Base-by-base conservation (phyloP, 1,140 invertebrate genomes). In the Ceratoteleas bidentatus region DNA sequence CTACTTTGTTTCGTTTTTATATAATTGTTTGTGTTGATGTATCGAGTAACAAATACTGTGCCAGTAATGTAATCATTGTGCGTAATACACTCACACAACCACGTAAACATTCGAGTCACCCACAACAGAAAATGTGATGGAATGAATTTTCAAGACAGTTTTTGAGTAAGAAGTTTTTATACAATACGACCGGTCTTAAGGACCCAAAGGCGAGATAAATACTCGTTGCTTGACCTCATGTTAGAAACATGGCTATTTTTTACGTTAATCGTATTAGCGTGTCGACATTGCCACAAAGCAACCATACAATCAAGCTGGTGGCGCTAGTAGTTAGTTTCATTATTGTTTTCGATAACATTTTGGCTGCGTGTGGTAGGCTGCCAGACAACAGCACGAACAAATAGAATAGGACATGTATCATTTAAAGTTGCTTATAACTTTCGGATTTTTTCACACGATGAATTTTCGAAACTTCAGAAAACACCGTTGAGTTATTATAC, bases 11-110 rank as follows among this genome's bases (percentile, higher is more conserved):
- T 83, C 62, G 87, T 79, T 85, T 85, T 84, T 24, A 24, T 8
- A 80, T 86, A 70, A 83, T 53, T 87, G 77, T 87, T 83, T 84
- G 81, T 84, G 73, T 83, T 85, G 69, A 77, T 74, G 82, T 85
- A 85, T 56, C 57, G 43, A 85, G 82, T 86, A 86, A 85, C 77
- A 82, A 69, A 86, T 83, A 85, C 77, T 83, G 60, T 84, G 85
- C 68, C 81, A 79, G 85, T 86, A 86, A 77, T 84, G 83, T 85
- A 79, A 80, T 75, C 52, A 78, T 75, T 86, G 84, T 81, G 81
- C 85, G 73, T 84, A 84, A 64, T 52, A 77, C 81, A 85, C 57
- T 66, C 33, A 78, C 58, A 83, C 66, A 34, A 4, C 16, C 24
- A 57, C 40, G 43, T 47, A 64, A 15, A 61, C 54, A 54, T 79